A percentile compares a stretch with the other conserved stretches of the same genome.
Conservation (phyloP, 1,140 invertebrate species). For the Cherax destructor region DNA sequence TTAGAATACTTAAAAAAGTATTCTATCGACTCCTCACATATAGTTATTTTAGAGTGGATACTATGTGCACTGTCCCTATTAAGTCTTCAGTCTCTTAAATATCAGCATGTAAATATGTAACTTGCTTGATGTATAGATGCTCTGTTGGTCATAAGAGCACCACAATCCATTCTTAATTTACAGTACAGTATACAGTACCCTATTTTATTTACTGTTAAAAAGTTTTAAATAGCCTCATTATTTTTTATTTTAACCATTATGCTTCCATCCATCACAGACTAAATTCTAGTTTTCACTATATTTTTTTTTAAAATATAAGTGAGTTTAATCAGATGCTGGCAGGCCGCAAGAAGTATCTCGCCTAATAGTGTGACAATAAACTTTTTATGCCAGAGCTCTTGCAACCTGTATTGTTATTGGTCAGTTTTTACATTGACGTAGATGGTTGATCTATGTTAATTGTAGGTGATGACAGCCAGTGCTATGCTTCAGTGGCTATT, state of each 20-base stretch:
- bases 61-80: conserved; percentile 38
- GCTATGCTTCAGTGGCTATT: conserved; percentile 40
- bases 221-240: conserved; percentile 19
- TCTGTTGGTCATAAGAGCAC: conserved; percentile 59
- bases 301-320: background rate
- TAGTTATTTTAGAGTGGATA: conserved; percentile 29
- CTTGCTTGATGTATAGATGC: conserved; percentile 52
- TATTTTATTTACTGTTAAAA: conserved; percentile 35
- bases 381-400: background rate
- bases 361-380: background rate
- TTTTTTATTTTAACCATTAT: conserved; percentile 39
- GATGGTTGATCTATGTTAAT: conserved; percentile 14
- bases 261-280: conserved; percentile 18
- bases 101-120: conserved; percentile 64
- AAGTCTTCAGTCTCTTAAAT: conserved; percentile 20
- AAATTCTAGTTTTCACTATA: background rate
- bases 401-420: background rate
- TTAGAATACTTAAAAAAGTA: background rate
- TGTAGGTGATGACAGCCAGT: conserved; percentile 44
- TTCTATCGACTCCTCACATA: background rate
- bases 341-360: conserved; percentile 20
- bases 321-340: conserved; percentile 16
- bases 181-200: background rate
- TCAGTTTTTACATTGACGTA: conserved; percentile 8
- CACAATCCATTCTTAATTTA: conserved; percentile 29